Percentiles rank a stretch among this genome's conserved stretches.
Conservation (phyloP, 2,113 vertebrate species). For the Himantopus leucocephalus region DNA sequence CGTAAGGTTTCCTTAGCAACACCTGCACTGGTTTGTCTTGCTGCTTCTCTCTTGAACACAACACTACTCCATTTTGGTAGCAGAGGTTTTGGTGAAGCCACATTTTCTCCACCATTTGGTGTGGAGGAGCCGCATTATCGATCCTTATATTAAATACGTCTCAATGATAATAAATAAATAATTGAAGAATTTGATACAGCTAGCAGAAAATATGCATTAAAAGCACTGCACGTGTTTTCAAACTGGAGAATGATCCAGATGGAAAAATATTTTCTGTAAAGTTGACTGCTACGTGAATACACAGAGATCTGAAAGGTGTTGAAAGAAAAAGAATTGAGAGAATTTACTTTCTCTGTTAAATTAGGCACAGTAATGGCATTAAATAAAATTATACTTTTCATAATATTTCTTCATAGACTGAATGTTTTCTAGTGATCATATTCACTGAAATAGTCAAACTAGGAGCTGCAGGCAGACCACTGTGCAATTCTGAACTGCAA, state of each 20-base stretch:
- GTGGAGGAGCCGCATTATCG: fast-evolving
- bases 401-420: background rate
- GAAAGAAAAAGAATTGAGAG: background rate
- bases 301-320: background rate
- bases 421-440: background rate
- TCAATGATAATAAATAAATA: background rate
- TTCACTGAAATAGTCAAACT: background rate
- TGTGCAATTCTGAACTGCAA: background rate
- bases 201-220: background rate
- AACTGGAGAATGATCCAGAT: background rate
- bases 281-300: background rate
- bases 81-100: background rate
- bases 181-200: background rate
- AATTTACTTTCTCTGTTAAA: background rate
- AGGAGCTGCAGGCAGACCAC: background rate
- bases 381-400: background rate
- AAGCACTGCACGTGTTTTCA: background rate
- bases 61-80: background rate
- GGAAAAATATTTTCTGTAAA: background rate
- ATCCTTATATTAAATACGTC: background rate
- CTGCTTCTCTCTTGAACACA: background rate
- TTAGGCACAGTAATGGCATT: background rate
- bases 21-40: background rate
- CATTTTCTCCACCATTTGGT: background rate
- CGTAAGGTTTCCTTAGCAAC: background rate